Evolutionary conservation across 2,113 vertebrate genomes (phyloP).

Genomic region (Otolemur garnettii): DNA sequence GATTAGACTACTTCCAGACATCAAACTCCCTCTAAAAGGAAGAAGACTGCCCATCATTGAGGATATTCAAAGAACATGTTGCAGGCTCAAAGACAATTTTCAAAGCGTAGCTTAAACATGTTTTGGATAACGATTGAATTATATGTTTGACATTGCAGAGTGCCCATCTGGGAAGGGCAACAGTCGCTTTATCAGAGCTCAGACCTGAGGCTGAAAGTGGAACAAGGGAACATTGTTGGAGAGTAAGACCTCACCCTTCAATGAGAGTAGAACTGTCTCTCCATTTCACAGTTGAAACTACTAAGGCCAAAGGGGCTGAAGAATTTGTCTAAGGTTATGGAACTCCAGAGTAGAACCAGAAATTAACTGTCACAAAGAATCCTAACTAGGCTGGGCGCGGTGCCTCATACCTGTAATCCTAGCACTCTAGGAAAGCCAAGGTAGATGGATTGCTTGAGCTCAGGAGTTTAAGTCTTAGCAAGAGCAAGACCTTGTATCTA

Average conservation of each 20-base stretch:
- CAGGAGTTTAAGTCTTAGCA: no score
- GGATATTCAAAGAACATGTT: neutral
- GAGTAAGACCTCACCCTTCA: neutral
- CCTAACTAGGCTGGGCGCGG: no score
- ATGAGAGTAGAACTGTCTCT: fast-evolving
- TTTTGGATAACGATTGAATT: neutral
- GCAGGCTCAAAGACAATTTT: neutral
- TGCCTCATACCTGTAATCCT: no score
- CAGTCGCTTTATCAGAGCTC: fast-evolving
- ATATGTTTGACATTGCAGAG: neutral
- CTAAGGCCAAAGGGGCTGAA: neutral
- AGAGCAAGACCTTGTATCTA: no score
- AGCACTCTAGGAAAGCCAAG: no score
- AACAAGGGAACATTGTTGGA: neutral
- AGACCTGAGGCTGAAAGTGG: neutral
- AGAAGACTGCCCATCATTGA: neutral
- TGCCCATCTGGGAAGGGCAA: neutral
- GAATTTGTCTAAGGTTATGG: neutral
- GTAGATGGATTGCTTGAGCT: no score
- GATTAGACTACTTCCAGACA: constrained; percentile 13
- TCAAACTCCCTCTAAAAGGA: neutral
- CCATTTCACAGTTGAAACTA: neutral
- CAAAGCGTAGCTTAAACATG: neutral
- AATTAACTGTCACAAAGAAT: neutral
- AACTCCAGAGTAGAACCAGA: neutral